These are phyloP conservation scores for Scophthalmus maximus DNA, from an alignment of 2,113 vertebrate species.

Conservation along the genomic window DNA sequence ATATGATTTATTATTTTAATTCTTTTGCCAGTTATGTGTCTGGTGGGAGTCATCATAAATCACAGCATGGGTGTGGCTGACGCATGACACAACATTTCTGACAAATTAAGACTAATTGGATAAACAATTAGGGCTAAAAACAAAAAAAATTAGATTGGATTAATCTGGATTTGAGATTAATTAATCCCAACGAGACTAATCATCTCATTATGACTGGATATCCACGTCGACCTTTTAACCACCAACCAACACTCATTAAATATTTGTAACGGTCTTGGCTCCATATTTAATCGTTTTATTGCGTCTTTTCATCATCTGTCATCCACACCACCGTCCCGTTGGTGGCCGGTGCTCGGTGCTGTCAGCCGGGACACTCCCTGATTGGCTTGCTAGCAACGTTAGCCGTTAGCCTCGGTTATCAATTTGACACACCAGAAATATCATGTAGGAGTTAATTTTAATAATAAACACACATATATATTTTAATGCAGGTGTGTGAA, in stretches of 20 bases:
- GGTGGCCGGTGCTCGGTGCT: not conserved
- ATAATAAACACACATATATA: not conserved
- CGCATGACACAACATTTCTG: not conserved
- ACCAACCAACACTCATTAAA: not conserved
- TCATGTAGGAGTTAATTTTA: not conserved
- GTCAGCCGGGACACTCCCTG: slow-evolving; percentile 51
- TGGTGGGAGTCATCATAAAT: slow-evolving; percentile 8
- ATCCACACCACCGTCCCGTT: no score
- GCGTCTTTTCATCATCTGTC: fast-evolving
- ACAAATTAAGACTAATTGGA: slow-evolving; percentile 18
- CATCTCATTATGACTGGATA: not conserved
- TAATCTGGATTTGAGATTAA: slow-evolving; percentile 10
- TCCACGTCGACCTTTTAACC: not conserved
- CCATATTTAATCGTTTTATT: not conserved
- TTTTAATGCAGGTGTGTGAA: fast-evolving
- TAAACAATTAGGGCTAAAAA: not conserved
- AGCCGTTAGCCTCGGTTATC: slow-evolving; percentile 45
- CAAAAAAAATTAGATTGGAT: no score
- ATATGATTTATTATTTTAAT: not conserved
- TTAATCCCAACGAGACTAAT: slow-evolving; percentile 28
- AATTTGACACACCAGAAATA: not conserved
- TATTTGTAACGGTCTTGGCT: not conserved
- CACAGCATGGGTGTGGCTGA: slow-evolving; percentile 51
- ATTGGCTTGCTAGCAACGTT: no score
- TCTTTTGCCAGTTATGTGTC: no score